Conservation (phyloP, 2,888 invertebrate genomes). For the Patella ulyssiponensis region DNA sequence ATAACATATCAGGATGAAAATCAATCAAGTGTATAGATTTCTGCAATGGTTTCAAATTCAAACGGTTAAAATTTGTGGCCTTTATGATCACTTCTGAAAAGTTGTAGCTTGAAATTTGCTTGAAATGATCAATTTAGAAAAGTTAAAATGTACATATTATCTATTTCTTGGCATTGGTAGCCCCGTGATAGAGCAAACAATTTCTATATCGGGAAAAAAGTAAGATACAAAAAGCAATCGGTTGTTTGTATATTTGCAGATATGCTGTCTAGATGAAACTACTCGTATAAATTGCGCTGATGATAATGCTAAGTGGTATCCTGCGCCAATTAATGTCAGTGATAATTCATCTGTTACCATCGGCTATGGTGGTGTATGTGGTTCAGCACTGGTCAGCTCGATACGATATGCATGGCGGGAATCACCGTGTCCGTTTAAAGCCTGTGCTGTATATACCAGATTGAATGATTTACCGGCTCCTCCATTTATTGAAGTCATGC, state of each 20-base stretch:
- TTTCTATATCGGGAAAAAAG: too few species aligned
- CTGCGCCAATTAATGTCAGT: slow-evolving; percentile 40
- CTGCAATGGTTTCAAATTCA: too few species aligned
- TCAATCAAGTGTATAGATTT: too few species aligned
- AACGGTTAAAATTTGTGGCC: too few species aligned
- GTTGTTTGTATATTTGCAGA: slow-evolving; percentile 24
- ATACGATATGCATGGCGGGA: slow-evolving; percentile 56
- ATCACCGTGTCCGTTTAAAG: slow-evolving; percentile 53
- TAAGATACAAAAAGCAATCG: too few species aligned
- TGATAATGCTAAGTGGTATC: slow-evolving; percentile 37
- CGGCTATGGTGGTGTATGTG: slow-evolving; percentile 33
- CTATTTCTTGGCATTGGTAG: too few species aligned
- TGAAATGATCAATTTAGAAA: too few species aligned
- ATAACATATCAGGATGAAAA: too few species aligned
- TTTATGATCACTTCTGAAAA: too few species aligned
- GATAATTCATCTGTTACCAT: slow-evolving; percentile 38
- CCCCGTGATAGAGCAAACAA: too few species aligned
- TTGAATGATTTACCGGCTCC: slow-evolving; percentile 46
- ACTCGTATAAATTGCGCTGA: neutral
- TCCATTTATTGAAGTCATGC: slow-evolving; percentile 36
- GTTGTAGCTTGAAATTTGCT: too few species aligned
- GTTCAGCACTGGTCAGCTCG: slow-evolving; percentile 35
- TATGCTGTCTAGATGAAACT: slow-evolving; percentile 37
- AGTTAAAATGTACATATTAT: too few species aligned
- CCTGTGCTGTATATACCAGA: slow-evolving; percentile 51